These are phyloP conservation scores for Chionis minor DNA, from an alignment of 2,113 vertebrate genomes.

Conservation along the genomic window DNA sequence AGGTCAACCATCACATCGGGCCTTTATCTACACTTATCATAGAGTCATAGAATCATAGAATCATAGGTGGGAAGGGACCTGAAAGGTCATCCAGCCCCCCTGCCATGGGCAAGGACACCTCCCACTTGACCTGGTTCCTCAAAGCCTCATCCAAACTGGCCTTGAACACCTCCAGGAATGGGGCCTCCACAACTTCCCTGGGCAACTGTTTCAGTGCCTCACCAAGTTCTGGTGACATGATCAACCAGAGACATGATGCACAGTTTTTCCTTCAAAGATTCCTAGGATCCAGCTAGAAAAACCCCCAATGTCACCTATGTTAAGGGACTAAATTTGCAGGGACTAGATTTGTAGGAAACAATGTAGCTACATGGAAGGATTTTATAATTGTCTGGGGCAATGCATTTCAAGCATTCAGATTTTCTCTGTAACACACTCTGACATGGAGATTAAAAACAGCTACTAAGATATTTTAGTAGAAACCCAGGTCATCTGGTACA, in stretches of 20 bases:
- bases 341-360: neutral
- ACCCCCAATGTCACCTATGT: neutral
- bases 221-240: neutral
- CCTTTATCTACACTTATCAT: neutral
- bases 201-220: no score
- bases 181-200: no score
- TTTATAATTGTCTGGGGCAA: neutral
- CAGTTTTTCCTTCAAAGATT: neutral
- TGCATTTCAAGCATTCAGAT: neutral
- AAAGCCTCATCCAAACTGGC: no score
- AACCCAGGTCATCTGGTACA: neutral
- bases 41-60: no score
- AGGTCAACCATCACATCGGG: neutral
- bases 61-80: no score
- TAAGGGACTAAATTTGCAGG: neutral
- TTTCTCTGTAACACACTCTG: neutral
- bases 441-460: neutral
- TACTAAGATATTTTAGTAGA: neutral
- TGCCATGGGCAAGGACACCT: no score
- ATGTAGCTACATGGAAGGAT: neutral
- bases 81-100: no score
- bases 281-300: neutral
- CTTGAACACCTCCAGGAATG: no score
- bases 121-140: no score
- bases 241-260: neutral